Evolutionary conservation across 2,113 vertebrate genomes (phyloP), one percentile per base, ranked within the genome.

Genomic region (Tylochromis polylepis): DNA sequence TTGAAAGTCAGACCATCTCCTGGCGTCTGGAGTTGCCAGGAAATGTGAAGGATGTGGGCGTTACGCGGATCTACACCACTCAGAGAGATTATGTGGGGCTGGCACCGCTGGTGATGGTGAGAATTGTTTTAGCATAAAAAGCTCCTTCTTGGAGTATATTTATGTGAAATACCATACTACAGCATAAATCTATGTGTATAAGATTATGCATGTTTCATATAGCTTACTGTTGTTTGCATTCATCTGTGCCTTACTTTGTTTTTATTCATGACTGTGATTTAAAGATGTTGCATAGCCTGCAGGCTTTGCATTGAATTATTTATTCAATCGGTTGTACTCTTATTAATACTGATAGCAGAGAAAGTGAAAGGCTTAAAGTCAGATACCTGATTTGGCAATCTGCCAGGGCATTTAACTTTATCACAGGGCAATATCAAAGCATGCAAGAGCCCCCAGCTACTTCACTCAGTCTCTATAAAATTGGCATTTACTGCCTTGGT

Each of bases 1-100:
- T 96, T 0, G 96, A 96, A 93, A 97, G 96, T 24, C 98, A 98
- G 91, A 95, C 96, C 1, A 96, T 99, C 95, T 98, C 97, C 0
- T 99, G 98, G 98, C 97, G 97, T 85, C 96, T 98, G 18, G 98
- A 99, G 53, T 96, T 98, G 51, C 97, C 97, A 0, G 98, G 97
- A 5, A 97, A 95, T 34, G 72, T 93, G 16, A 95, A 89, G 81
- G 95, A 98, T 38, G 93, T 97, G 24, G 98, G 97, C 0, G 90
- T 97, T 41, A 98, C 98, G 89, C 96, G 96, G 92, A 97, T 99
- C 94, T 97, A 97, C 11, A 95, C 98, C 0, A 97, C 94, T 72
- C 97, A 95, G 86, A 97, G 96, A 94, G 98, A 99, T 27, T 94
- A 97, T 65, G 94, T 97, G 4, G 97, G 96, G 24, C 91, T 99